Conservation (phyloP, 2,888 invertebrate species). For the Eupithecia exiguata region DNA sequence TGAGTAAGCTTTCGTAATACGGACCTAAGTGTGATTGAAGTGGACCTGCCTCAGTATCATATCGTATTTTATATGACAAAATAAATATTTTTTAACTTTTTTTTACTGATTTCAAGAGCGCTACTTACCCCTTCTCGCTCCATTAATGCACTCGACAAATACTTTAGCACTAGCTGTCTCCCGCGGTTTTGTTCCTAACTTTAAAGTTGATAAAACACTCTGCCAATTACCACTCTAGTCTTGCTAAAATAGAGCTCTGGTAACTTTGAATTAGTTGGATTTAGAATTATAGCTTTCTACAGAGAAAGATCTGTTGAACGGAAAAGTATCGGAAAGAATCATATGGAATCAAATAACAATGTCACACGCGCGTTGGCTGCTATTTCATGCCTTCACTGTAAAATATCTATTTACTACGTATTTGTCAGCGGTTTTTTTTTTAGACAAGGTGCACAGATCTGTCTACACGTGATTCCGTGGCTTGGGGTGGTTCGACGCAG, state of each 20-base stretch:
- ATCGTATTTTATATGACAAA: too few relatives aligned
- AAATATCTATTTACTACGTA: too few relatives aligned
- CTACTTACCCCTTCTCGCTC: background rate
- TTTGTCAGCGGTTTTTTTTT: too few relatives aligned
- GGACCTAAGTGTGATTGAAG: too few relatives aligned
- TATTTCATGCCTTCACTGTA: too few relatives aligned
- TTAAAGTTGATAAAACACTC: conserved; percentile 25
- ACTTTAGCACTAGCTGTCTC: conserved; percentile 28
- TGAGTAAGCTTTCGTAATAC: too few relatives aligned
- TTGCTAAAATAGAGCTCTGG: background rate
- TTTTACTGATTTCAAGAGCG: background rate
- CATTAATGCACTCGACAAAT: conserved; percentile 34
- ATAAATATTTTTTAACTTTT: too few relatives aligned
- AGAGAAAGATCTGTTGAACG: background rate
- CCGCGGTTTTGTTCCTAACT: conserved; percentile 30
- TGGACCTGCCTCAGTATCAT: background rate
- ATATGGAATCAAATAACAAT: background rate
- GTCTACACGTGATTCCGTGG: background rate
- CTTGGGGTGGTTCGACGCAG: too few relatives aligned
- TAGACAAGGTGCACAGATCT: background rate
- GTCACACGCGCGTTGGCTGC: too few relatives aligned
- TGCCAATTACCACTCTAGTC: conserved; percentile 25
- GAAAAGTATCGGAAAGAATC: background rate
- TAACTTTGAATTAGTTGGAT: background rate
- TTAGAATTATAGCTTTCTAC: background rate